Base-by-base conservation (phyloP, 2,888 invertebrate genomes). In the Eledone cirrhosa region DNA sequence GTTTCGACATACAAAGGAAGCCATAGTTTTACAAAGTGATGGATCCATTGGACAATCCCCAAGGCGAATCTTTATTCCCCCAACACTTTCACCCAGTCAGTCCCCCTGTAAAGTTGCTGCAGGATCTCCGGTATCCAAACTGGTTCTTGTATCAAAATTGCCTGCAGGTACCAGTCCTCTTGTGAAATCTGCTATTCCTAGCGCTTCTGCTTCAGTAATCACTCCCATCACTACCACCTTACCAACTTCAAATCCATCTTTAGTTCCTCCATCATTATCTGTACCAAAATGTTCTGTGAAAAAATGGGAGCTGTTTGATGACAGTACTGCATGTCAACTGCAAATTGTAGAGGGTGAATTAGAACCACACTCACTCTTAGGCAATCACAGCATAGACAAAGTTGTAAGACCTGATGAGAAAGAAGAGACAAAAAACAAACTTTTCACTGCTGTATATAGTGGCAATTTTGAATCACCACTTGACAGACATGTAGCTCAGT, bases 1-100 rank as follows among this genome's bases (percentile, higher is more conserved):
- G n/a, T 88, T 88, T 80, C 86, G 86, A 48, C 86, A 84, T 67
- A 88, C 87, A 33, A 85, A 85, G 63, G 84, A 87, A 59, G 87
- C 87, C n/a, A 82, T 88, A 72, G 81, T 88, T 31, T 83, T 88
- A 19, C 82, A 86, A 59, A 84, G 86, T 77, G 86, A 85, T 80
- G 83, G 84, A 8, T 77, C 80, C 22, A 78, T 84, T 27, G 85
- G 84, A 13, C 79, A 82, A 19, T 88, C 88, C 11, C 88, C 88
- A 5, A 85, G 86, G 31, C 77, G 86, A 69, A 85, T 88, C 59
- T 80, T 88, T 19, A 85, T 88, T 31, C 88, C 88, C n/a, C 88
- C 87, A 27, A 85, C 85, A 4, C 80, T 87, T 14, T 87, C 87
- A 8, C 88, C 87, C 29, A 81, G 86, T 24, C 78, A 84, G 22